These are phyloP conservation scores for Drosophila asahinai DNA, from an alignment of 1,140 invertebrate species.

Conservation along the genomic window DNA sequence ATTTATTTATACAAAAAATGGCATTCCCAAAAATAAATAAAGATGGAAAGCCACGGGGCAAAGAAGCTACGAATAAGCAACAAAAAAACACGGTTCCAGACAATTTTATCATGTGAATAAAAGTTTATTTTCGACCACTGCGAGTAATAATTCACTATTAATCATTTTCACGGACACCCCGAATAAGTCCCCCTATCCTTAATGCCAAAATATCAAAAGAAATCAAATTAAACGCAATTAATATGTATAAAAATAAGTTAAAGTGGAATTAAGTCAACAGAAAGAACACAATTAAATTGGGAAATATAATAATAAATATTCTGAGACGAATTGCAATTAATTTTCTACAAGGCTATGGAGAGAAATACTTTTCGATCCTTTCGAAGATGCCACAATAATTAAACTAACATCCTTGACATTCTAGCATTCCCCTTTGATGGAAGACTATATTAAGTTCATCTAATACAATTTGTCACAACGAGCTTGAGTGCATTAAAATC, in stretches of 20 bases:
- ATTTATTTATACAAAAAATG: slow-evolving; percentile 17
- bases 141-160: slow-evolving; percentile 32
- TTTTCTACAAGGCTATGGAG: background rate
- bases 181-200: no score
- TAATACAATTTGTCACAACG: slow-evolving; percentile 34
- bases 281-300: background rate
- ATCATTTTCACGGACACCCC: background rate
- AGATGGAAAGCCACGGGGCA: background rate
- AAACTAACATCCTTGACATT: slow-evolving; percentile 2
- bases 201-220: background rate
- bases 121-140: slow-evolving; percentile 13
- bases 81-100: background rate
- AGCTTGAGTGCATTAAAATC: slow-evolving; percentile 60
- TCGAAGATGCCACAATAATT: no score
- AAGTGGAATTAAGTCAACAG: background rate
- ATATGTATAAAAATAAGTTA: background rate
- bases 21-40: slow-evolving; percentile 3
- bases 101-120: slow-evolving; percentile 20
- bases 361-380: no score
- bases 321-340: background rate
- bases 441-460: slow-evolving; percentile 3
- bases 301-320: no score
- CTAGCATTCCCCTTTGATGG: background rate
- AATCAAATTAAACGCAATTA: background rate
- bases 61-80: background rate